Evolutionary conservation across 2,113 vertebrate species (phyloP), one percentile per base, ranked within the genome.

Genomic region (Cochlearius cochlearius): DNA sequence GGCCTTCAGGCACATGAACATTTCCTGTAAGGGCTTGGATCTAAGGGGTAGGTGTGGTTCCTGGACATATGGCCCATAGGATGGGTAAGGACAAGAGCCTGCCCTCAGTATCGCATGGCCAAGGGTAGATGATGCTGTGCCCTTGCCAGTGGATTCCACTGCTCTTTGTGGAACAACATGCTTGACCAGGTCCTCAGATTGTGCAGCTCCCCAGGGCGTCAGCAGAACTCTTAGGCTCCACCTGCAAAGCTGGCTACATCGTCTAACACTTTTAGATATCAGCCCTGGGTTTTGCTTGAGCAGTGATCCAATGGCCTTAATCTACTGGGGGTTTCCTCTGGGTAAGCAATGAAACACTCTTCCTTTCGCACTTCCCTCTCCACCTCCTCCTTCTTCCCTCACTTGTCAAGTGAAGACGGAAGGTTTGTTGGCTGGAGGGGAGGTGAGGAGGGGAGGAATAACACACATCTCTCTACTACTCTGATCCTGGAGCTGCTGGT

Each of bases 181-280:
- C n/a, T 87, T 26, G 49, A 49, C 38, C 23, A 50, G 4, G 4
- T 50, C 27, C 22, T 73, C 30, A 82, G 34, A 8, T 26, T 1
- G 2, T 36, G 16, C 20, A n/a, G 2, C 18, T 39, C n/a, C 34
- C 27, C 3, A 15, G 16, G 22, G 9, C 8, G 4, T 14, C 21
- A 75, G 27, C 27, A 88, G 75, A 88, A 83, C 41, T 34, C 10
- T 69, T n/a, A 26, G 55, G 27, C 49, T 89, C 21, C 30, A n/a
- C 25, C 43, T 64, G 52, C 34, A 78, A 67, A 75, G 14, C 34
- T 56, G 67, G 5, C 11, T 20, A 16, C 0, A 0, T 1, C 2
- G 19, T 78, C 89, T 39, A 47, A 34, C 4, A 4, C 13, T 47
- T 75, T 34, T 5, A 56, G 52, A 21, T 43, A 49, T 32, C 21